Conservation (phyloP, 1,140 invertebrate genomes). For the Ceratosolen fusciceps region DNA sequence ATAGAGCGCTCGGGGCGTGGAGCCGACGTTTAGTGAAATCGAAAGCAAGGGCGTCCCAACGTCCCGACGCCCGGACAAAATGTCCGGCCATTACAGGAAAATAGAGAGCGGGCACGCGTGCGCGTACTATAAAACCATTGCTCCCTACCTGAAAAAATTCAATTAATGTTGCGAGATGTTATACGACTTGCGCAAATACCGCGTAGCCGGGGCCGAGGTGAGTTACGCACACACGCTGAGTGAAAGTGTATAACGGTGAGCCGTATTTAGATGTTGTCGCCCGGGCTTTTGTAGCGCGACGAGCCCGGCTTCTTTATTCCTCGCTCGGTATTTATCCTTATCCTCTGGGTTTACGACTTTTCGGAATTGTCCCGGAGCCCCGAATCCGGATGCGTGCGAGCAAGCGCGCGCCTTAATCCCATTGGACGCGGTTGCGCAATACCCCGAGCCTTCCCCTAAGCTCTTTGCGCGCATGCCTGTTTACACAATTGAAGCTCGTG, state of each 20-base stretch:
- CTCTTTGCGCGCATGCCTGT: not conserved
- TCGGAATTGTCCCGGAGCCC: not conserved
- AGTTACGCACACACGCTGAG: not conserved
- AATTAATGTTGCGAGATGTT: conserved; percentile 43
- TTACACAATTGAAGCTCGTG: conserved; percentile 8
- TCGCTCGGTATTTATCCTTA: not conserved
- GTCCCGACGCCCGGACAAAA: not conserved
- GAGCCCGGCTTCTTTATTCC: conserved; percentile 13
- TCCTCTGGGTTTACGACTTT: not conserved
- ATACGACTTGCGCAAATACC: conserved; percentile 49
- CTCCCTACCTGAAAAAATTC: conserved; percentile 41
- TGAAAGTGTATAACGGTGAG: conserved; percentile 41
- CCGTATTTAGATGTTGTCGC: conserved; percentile 32
- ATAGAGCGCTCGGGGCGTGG: not conserved
- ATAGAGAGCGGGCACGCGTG: conserved; percentile 5
- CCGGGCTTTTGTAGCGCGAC: conserved; percentile 23
- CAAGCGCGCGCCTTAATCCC: not conserved
- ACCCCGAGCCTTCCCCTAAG: not conserved
- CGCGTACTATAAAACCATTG: conserved; percentile 37
- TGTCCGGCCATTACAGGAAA: conserved; percentile 25
- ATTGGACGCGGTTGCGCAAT: not conserved
- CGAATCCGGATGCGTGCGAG: not conserved
- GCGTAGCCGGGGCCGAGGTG: conserved; percentile 27
- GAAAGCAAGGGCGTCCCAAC: conserved; percentile 24
- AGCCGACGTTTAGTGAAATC: not conserved